These are phyloP conservation scores for Crossoptilon crossoptilon DNA, from an alignment of 2,797 vertebrate species.

Conservation along the genomic window DNA sequence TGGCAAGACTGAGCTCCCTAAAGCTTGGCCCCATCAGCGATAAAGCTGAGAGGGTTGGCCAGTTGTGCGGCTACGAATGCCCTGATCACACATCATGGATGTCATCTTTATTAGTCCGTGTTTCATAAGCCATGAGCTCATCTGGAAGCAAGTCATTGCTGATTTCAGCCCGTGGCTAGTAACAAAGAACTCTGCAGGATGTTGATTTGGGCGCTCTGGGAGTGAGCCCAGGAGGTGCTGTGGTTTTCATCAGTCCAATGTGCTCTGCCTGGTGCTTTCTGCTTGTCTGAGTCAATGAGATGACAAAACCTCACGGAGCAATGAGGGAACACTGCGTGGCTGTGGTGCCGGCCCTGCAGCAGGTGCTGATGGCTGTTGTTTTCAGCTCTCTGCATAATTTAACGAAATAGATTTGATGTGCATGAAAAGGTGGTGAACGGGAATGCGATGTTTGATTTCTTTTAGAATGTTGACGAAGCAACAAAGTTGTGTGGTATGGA, in stretches of 20 bases:
- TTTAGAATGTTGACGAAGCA: neutral
- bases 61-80: neutral
- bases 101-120: neutral
- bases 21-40: accelerated
- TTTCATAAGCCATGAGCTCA: neutral
- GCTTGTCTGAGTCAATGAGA: neutral
- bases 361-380: neutral
- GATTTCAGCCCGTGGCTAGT: neutral
- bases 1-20: neutral
- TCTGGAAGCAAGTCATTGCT: neutral
- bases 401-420: neutral
- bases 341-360: neutral
- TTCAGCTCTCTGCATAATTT: neutral
- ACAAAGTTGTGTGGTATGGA: neutral
- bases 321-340: accelerated
- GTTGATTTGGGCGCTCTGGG: neutral
- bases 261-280: neutral
- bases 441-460: neutral
- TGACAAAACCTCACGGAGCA: neutral
- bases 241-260: accelerated
- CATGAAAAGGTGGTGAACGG: neutral
- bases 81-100: neutral
- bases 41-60: neutral
- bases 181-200: neutral
- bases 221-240: neutral